phyloP scores from a whole-genome alignment of 2,113 vertebrate genomes.

The Eptesicus fuscus region DNA sequence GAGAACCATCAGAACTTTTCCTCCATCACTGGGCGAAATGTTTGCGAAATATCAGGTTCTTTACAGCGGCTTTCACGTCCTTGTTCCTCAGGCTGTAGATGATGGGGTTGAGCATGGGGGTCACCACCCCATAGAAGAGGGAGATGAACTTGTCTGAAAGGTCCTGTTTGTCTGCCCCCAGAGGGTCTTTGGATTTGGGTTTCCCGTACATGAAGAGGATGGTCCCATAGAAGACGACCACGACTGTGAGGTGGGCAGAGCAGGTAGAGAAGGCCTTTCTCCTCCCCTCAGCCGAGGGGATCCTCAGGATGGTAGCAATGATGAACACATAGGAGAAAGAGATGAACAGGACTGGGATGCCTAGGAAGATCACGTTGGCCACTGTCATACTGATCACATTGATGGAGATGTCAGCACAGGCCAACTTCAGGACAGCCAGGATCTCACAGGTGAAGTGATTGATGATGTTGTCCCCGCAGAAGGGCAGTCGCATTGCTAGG shows the following conservation, averaged over 20 bases:
- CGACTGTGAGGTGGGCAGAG: constrained; percentile 36
- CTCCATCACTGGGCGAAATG: background rate
- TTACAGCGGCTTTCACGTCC: background rate
- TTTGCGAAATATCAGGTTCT: background rate
- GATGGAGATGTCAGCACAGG: constrained; percentile 57
- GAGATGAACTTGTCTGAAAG: constrained; percentile 22
- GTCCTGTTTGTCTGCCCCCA: background rate
- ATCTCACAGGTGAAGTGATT: constrained; percentile 66
- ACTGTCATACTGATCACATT: background rate
- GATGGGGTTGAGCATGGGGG: constrained; percentile 35
- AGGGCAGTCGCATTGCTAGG: background rate
- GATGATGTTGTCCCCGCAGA: constrained; percentile 58
- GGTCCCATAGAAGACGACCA: constrained; percentile 38
- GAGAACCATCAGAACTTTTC: background rate
- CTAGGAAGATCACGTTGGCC: background rate
- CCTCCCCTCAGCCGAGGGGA: constrained; percentile 15
- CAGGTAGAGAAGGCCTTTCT: constrained; percentile 49
- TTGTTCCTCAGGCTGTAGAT: constrained; percentile 50
- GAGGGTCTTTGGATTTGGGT: constrained; percentile 4
- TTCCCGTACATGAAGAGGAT: constrained; percentile 41
- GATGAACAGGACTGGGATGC: background rate
- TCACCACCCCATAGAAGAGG: constrained; percentile 20
- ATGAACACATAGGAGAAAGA: constrained; percentile 38
- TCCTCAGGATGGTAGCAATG: constrained; percentile 35
- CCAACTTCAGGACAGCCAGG: constrained; percentile 59